These are phyloP conservation scores for Gymnoscopelus braueri DNA, from an alignment of 2,797 vertebrate genomes.

Conservation along the genomic window DNA sequence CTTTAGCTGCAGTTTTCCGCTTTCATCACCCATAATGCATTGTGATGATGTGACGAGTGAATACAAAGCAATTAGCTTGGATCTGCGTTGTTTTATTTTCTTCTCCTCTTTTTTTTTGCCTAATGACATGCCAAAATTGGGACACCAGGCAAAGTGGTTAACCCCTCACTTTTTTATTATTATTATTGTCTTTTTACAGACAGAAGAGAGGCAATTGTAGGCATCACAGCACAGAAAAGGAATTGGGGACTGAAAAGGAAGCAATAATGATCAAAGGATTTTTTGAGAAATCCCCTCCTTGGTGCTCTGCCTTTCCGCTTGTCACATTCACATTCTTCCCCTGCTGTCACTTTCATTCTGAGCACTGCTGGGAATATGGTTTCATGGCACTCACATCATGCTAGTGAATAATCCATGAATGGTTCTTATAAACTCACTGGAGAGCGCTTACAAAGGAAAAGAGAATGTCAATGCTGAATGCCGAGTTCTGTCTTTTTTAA, in stretches of 20 bases:
- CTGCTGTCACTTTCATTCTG: constrained; percentile 25
- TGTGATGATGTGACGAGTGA: constrained; percentile 9
- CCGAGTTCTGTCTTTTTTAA: constrained; percentile 12
- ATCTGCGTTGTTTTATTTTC: too few species aligned
- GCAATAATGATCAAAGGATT: constrained; percentile 31
- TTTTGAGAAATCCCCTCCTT: constrained; percentile 7
- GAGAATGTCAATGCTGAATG: constrained; percentile 36
- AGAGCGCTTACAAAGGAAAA: constrained; percentile 19
- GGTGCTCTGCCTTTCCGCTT: constrained; percentile 37
- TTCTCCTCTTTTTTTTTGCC: too few species aligned
- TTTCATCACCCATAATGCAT: constrained; percentile 40
- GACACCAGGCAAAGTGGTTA: too few species aligned
- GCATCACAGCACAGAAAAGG: constrained; percentile 35
- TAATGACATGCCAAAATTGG: too few species aligned
- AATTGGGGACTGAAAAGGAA: constrained; percentile 18
- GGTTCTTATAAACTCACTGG: constrained; percentile 18
- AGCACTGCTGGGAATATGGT: constrained; percentile 18
- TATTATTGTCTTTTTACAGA: not conserved
- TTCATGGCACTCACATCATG: constrained; percentile 27
- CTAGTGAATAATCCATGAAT: constrained; percentile 42
- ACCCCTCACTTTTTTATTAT: too few species aligned
- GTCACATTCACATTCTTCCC: constrained; percentile 26
- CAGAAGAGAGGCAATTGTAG: not conserved
- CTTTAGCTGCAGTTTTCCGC: constrained; percentile 33
- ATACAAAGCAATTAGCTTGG: not conserved